These are phyloP conservation scores for Parnassius apollo DNA, from an alignment of 2,888 invertebrate genomes.

Conservation along the genomic window DNA sequence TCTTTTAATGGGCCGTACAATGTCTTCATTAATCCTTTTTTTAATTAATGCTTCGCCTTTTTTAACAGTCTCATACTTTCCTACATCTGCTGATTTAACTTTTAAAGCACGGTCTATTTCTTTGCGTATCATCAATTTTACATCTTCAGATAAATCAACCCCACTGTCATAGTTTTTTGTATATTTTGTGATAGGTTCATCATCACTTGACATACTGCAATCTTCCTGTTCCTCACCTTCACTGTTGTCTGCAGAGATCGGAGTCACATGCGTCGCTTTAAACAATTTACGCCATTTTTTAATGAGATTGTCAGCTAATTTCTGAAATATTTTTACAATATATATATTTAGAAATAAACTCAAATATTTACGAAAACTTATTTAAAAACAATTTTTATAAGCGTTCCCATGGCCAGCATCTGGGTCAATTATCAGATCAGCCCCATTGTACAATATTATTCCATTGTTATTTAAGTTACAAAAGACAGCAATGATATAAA, in stretches of 20 bases:
- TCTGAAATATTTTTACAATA: conserved; percentile 40
- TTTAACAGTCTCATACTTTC: conserved; percentile 27
- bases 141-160: conserved; percentile 54
- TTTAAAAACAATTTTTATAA: too few relatives aligned
- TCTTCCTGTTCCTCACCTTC: conserved; percentile 28
- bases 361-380: too few relatives aligned
- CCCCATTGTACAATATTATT: too few relatives aligned
- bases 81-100: conserved; percentile 15
- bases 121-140: conserved; percentile 49
- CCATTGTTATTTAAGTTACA: too few relatives aligned
- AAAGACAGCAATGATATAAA: too few relatives aligned
- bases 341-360: too few relatives aligned
- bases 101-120: conserved; percentile 52
- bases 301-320: conserved; percentile 50
- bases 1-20: conserved; percentile 14
- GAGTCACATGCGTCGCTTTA: conserved; percentile 40
- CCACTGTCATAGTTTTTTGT: conserved; percentile 52
- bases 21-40: conserved; percentile 2
- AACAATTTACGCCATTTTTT: conserved; percentile 52
- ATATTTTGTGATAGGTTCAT: conserved; percentile 69
- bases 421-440: too few relatives aligned
- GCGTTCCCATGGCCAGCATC: too few relatives aligned
- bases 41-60: conserved; percentile 31
- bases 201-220: conserved; percentile 47
- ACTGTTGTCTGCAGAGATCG: conserved; percentile 33